Evolutionary conservation across 2,113 vertebrate species (phyloP), one percentile per base, ranked within the genome.

Genomic region (Marmota monax): DNA sequence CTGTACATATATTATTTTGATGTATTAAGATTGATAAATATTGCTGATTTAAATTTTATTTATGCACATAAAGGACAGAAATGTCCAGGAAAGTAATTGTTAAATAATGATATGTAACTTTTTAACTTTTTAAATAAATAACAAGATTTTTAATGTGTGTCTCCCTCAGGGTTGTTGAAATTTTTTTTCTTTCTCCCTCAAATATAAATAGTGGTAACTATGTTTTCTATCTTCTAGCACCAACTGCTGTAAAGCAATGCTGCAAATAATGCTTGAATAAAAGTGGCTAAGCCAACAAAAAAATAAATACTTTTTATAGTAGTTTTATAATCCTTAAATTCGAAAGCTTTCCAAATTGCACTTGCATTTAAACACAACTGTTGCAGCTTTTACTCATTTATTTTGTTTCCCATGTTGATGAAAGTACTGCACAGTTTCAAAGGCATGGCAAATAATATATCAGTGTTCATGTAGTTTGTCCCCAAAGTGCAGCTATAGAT

Each of bases 141-240:
- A 92, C 97, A 96, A 98, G 97, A 98, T 98, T 98, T 97, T 98
- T 98, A 98, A 98, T 98, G 97, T 98, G 97, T 97, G 96, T 98
- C 97, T 99, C 98, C 98, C 99, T 99, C 99, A 99, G 99, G 99
- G 99, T 99, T 99, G 88, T 98, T 98, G 98, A 98, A 97, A 96
- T 29, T 89, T 89, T 87, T 92, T 82, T 45, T 48, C 89, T 94
- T 94, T 92, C 94, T 96, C 96, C 97, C 96, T 97, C 87, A 90
- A 79, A 97, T 96, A 97, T 90, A 92, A 94, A 96, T 98, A 97
- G 93, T 82, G 98, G 92, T 97, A 95, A 96, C 92, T 96, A 27
- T 95, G 97, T 97, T 97, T 97, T 95, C 42, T 98, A 86, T 98
- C 80, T 84, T 96, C 51, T 97, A 97, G 96, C 97, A 95, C 48